Percentiles rank a stretch among this genome's conserved stretches.
Conservation (phyloP, 2,797 vertebrate genomes). For the Tragopan temminckii region DNA sequence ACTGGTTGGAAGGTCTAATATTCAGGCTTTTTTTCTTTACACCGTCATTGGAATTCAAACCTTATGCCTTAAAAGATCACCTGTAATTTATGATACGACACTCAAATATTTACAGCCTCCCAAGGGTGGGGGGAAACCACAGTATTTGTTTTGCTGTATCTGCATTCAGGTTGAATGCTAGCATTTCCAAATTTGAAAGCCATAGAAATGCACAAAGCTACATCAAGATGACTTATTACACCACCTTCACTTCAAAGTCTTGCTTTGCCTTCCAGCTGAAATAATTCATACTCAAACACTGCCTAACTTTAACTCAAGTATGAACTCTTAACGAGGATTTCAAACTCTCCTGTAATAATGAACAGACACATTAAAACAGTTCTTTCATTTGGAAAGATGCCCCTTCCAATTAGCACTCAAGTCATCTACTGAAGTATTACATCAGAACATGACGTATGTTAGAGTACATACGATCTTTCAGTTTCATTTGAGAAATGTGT, state of each 20-base stretch:
- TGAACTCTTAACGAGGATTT: not conserved
- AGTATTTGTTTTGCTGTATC: not conserved
- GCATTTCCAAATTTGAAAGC: not conserved
- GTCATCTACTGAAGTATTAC: not conserved
- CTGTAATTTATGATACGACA: not conserved
- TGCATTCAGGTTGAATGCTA: not conserved
- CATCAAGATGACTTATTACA: not conserved
- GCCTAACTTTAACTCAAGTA: not conserved
- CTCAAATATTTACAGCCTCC: accelerated
- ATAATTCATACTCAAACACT: not conserved
- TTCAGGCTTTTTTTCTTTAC: not conserved
- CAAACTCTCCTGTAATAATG: not conserved
- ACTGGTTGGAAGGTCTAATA: not conserved
- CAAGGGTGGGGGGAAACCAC: not conserved
- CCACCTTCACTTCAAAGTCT: not conserved
- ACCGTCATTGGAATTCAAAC: not conserved
- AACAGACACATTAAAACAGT: not conserved
- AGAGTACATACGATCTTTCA: not conserved
- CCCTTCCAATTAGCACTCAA: not conserved
- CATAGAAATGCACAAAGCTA: not conserved
- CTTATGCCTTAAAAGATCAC: not conserved
- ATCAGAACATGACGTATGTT: not conserved
- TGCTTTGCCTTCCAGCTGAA: not conserved
- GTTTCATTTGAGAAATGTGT: not conserved
- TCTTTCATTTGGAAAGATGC: not conserved